phyloP scores from a whole-genome alignment of 2,113 vertebrate species.

The Strigops habroptila region DNA sequence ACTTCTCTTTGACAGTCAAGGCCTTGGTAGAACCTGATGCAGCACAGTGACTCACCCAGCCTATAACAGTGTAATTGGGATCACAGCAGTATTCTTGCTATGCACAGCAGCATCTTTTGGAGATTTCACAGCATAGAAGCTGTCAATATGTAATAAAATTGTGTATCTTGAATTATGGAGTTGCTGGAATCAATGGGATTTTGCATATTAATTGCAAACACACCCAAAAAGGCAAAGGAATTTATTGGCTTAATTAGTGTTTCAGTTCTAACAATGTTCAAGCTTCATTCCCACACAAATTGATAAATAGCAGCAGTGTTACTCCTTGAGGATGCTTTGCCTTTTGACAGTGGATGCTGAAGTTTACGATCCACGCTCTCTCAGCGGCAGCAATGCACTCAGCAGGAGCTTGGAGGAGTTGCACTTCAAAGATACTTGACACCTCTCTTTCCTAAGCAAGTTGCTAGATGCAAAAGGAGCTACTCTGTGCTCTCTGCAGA shows the following conservation, averaged over 20 bases:
- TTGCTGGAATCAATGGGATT: constrained; percentile 39
- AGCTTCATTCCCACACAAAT: constrained; percentile 11
- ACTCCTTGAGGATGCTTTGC: constrained; percentile 18
- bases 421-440: not conserved
- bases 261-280: constrained; percentile 32
- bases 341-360: not conserved
- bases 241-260: constrained; percentile 56
- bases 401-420: not conserved
- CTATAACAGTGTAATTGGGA: constrained; percentile 5
- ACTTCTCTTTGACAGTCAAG: not conserved
- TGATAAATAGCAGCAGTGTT: constrained; percentile 5
- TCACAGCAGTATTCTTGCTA: constrained; percentile 28
- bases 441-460: not conserved
- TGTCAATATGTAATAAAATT: constrained; percentile 46
- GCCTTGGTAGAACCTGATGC: not conserved
- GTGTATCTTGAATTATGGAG: not conserved
- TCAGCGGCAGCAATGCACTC: not conserved
- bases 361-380: not conserved
- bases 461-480: not conserved
- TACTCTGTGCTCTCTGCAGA: not conserved
- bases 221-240: constrained; percentile 37
- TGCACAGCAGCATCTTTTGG: constrained; percentile 11
- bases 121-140: not conserved
- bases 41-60: not conserved
- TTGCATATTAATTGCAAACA: constrained; percentile 69